phyloP scores from a whole-genome alignment of 2,797 vertebrate genomes.

The Momotus momota region DNA sequence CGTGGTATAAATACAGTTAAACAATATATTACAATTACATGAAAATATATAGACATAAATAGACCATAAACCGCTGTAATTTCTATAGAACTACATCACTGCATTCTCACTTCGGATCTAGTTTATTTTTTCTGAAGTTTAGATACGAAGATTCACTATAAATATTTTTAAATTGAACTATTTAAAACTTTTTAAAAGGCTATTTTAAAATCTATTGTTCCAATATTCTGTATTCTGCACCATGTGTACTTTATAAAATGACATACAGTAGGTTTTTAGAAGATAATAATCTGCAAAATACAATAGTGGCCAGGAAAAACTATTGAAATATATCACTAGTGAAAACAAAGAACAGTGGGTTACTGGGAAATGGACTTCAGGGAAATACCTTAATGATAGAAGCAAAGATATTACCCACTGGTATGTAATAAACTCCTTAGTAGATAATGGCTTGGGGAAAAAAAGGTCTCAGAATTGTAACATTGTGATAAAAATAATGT shows the following conservation, averaged over 20 bases:
- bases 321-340: not conserved
- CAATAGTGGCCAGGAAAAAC: not conserved
- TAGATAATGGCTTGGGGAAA: not conserved
- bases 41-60: not conserved
- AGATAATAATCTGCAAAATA: not conserved
- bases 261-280: not conserved
- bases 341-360: not conserved
- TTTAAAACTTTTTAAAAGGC: not conserved
- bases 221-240: not conserved
- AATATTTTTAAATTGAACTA: not conserved
- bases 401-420: not conserved
- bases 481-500: not conserved
- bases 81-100: not conserved
- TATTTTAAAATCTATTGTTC: not conserved
- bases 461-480: not conserved
- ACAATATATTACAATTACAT: not conserved
- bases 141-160: not conserved
- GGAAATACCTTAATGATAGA: slow-evolving; percentile 3
- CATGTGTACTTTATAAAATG: not conserved
- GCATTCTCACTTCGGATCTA: not conserved
- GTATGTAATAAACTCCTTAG: slow-evolving; percentile 3
- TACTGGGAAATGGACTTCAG: not conserved
- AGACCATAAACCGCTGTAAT: not conserved
- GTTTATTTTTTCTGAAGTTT: not conserved
- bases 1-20: not conserved